Evolutionary conservation across 1,140 invertebrate species (phyloP), one percentile per base, ranked within the genome.

Genomic region (Dendrolimus punctatus): DNA sequence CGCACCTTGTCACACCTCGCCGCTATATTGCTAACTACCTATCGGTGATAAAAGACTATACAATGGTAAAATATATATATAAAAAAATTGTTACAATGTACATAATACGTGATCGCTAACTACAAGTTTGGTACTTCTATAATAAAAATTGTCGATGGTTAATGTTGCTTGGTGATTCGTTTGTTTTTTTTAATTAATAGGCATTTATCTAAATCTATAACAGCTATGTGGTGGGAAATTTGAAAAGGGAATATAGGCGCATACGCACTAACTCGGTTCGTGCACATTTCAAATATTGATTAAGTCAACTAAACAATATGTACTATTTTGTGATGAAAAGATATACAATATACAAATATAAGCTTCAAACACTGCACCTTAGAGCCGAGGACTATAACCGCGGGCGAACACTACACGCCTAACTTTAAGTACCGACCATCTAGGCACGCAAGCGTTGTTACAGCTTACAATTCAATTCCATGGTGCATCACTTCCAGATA

Each of bases 1-100:
- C 63, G 66, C 69, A 70, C 73, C 67, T 70, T 71, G 72, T 80
- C 72, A 71, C 66, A 70, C 68, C 66, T 72, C 74, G 69, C 70
- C 71, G 70, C 63, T 69, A 75, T 73, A 76, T 76, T 76, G 68
- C 76, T 76, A 79, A 71, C 73, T 77, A 78, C 64, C 72, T 73
- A 72, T 74, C 70, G 61, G 65, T 68, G 73, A 71, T 71, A 73
- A 71, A 78, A 62, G 66, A 70, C 82, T 84, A 85, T 85, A 85
- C 80, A 85, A 85, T 84, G 80, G 77, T 85, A 84, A 84, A 84
- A 84, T 81, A 80, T 79, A 76, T 81, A 80, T 80, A n/a, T n/a
- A n/a, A 78, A 67, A 64, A 73, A 76, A 75, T 80, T 71, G 73
- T 81, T 84, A 81, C 77, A 86, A 86, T 84, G 66, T 84, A 84